Evolutionary conservation across 2,113 vertebrate species (phyloP), one percentile per base, ranked within the genome.

Genomic region (Ophiodon elongatus): DNA sequence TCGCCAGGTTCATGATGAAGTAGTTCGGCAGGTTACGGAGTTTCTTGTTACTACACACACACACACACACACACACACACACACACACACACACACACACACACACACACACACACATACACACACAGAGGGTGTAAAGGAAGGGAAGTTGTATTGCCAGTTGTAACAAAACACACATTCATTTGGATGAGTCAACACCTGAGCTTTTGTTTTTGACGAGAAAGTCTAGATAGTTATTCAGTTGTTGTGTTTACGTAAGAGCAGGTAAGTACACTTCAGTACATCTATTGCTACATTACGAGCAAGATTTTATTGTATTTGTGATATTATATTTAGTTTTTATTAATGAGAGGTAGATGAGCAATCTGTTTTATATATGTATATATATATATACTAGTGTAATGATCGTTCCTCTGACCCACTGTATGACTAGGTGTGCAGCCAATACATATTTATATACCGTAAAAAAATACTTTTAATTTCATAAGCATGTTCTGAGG

Each of bases 1-100:
- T 43, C 0, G 97, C 97, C 37, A 97, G 93, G 91, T 98, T 99
- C 95, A 98, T 94, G 33, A 98, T 96, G 88, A 98, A 93, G 94
- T 95, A 94, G 90, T 99, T 99, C 13, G 97, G 95, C 1, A 97
- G 95, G 29, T 96, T 98, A 66, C 93, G 94, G 47, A 99, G 97
- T 77, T 96, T 95, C 90, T 96, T 97, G 80, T 95, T 97, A 92
- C 98, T 99, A 37, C 25, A 86, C 47, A 82, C 27, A 71, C 43
- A 85, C 68, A 76, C 73, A 80, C 57, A 79, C 41, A 80, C 33
- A 83, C 45, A 73, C 64, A 80, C 33, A 35, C 56, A 84, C 27
- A 83, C 29, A 68, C 45, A 84, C 70, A 72, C 69, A 77, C 60
- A 75, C 29, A 77, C 57, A 33, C 27, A 84, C 13, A 72, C 19